Base-by-base conservation (phyloP, 30 jellyfish, hydroid and myxozoan genomes). In the Aurelia coerulea region DNA sequence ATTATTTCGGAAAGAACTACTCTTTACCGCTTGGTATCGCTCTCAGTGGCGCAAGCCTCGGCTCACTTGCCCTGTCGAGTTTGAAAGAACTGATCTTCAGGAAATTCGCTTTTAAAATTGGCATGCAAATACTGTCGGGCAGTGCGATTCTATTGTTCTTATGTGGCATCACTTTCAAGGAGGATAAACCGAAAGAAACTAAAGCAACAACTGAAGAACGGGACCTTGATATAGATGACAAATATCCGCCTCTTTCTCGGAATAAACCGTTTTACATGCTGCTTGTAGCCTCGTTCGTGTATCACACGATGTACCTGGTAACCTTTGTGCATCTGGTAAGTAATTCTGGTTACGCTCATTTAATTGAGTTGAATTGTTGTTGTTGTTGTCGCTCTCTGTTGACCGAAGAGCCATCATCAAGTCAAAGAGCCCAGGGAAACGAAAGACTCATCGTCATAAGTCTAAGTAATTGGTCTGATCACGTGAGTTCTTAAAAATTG, bases 281-380 rank as follows among this genome's bases (percentile, higher is more conserved):
- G 42, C 87, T 91, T 15, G 32, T 85, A 59, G 92, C 92, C 9
- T 64, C 97, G 18, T 84, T 65, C 39, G 52, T 78, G 15, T 73
- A 74, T 81, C 92, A 91, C 76, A 51, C 78, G 32, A 91, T 96
- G 68, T 74, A 85, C 65, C 76, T 88, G 42, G 79, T 91, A n/a
- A 84, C 94, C 16, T 91, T 39, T 49, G 98, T 91, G 3, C 98
- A 91, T 41, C 23, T 91, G 98, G 98, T 91, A 80, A 85, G 98
- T 84, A 1, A 0, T 15, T 69, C 14, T 50, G 2, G 64, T 49
- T 15, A 10, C 2, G 33, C 34, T 19, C n/a, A n/a, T n/a, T n/a
- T n/a, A n/a, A n/a, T n/a, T n/a, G n/a, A n/a, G n/a, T n/a, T n/a
- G n/a, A n/a, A n/a, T n/a, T n/a, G n/a, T n/a, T n/a, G n/a, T n/a